Conservation (phyloP, 2,888 invertebrate genomes). For the Pachydiplax longipennis region DNA sequence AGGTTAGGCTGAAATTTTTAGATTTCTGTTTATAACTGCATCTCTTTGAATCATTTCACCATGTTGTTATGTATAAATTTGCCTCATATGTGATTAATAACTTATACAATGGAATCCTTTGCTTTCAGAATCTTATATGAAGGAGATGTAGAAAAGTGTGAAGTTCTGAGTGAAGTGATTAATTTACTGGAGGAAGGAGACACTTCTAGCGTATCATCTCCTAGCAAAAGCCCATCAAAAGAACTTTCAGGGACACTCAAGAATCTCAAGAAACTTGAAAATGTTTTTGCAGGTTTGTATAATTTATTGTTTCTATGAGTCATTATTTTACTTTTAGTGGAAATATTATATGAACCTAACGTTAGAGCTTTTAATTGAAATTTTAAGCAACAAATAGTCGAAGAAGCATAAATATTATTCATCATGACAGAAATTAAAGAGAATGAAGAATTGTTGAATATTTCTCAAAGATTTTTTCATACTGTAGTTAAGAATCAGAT, state of each 20-base stretch:
- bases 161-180: conserved; percentile 53
- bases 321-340: background rate
- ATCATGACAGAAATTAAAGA: too few species aligned
- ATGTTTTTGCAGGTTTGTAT: conserved; percentile 61
- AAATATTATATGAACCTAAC: background rate
- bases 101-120: background rate
- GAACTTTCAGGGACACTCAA: conserved; percentile 63
- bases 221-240: conserved; percentile 57
- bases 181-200: conserved; percentile 50
- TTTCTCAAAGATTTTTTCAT: too few species aligned
- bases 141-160: conserved; percentile 55
- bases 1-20: too few species aligned
- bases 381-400: too few species aligned
- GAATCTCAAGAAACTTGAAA: conserved; percentile 63
- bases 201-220: conserved; percentile 52
- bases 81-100: background rate
- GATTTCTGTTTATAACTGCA: too few species aligned
- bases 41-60: too few species aligned
- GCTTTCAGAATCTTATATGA: conserved; percentile 54
- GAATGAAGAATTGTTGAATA: too few species aligned
- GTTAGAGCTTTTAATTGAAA: too few species aligned
- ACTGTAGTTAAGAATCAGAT: too few species aligned
- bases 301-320: background rate
- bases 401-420: too few species aligned
- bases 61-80: too few species aligned